Evolutionary conservation across 2,113 vertebrate species (phyloP).

Genomic region (Anser cygnoides): DNA sequence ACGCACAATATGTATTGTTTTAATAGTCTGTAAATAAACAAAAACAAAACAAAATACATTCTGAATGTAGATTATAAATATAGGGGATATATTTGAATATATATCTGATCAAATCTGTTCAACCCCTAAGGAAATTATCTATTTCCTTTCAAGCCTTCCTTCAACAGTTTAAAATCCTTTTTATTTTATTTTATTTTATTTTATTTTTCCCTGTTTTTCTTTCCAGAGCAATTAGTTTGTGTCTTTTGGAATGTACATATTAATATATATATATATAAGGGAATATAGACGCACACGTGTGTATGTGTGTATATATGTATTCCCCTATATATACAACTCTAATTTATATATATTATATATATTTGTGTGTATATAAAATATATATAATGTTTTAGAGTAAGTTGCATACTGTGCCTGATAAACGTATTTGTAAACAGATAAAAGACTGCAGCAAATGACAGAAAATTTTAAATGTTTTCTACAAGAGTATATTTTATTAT

Average conservation of each 20-base stretch:
- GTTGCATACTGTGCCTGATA: constrained; percentile 40
- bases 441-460: constrained; percentile 19
- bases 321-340: constrained; percentile 51
- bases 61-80: constrained; percentile 48
- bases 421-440: constrained; percentile 41
- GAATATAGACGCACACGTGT: neutral
- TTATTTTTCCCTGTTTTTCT: neutral
- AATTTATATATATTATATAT: constrained; percentile 63
- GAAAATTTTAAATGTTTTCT: constrained; percentile 34
- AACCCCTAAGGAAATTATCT: neutral
- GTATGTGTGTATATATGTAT: constrained; percentile 3
- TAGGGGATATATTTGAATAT: constrained; percentile 10
- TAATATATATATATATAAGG: constrained; percentile 30
- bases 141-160: constrained; percentile 45
- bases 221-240: constrained; percentile 5
- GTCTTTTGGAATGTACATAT: constrained; percentile 56
- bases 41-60: neutral
- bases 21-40: constrained; percentile 25
- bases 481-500: constrained; percentile 26
- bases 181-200: constrained; percentile 37
- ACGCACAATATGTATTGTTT: constrained; percentile 40
- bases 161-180: constrained; percentile 33
- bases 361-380: constrained; percentile 60
- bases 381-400: constrained; percentile 50
- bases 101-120: neutral